Evolutionary conservation across 2,888 invertebrate genomes (phyloP), one percentile per base, ranked within the genome.

Genomic region (Coleophora flavipennella): DNA sequence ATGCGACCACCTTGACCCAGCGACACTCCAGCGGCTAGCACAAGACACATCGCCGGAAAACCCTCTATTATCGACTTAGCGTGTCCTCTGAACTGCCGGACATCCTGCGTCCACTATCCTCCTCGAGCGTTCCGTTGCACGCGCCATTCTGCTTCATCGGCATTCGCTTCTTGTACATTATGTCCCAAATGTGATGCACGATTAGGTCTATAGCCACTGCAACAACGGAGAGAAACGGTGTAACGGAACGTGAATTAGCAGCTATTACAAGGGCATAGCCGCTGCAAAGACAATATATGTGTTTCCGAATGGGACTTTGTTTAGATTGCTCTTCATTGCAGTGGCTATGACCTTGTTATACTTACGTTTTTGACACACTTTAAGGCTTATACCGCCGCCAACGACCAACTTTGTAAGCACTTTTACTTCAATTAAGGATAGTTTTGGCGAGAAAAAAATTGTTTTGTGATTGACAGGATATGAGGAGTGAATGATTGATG

Each of bases 141-240:
- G 61, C 62, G 26, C 85, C 84, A 53, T 78, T 76, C 35, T 67
- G 57, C 6, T 3, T 60, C 40, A 52, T 50, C 12, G 57, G 53
- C 10, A 67, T 48, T 32, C 74, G 63, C 63, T 79, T 84, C 79
- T 81, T 84, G 64, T 81, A 92, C 86, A 98, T 91, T 67, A 97
- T 92, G 86, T 98, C 98, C 90, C 96, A 92, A 86, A 99, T 97
- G 90, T 99, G 98, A 84, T 97, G 97, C 64, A 98, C 98, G 87
- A 99, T 98, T 83, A 99, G 90, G 88, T 97, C 96, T 87, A 99
- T 98, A 86, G 99, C 99, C 90, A 99, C 99, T 97, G 94, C 88
- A 95, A 93, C 88, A 90, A 84, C 81, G 79, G 73, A 73, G 73
- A 31, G 35, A 26, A 20, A n/a, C 20, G 3, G 9, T 9, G 7